Evolutionary conservation across 2,113 vertebrate genomes (phyloP), one percentile per base, ranked within the genome.

Genomic region (Sander vitreus): DNA sequence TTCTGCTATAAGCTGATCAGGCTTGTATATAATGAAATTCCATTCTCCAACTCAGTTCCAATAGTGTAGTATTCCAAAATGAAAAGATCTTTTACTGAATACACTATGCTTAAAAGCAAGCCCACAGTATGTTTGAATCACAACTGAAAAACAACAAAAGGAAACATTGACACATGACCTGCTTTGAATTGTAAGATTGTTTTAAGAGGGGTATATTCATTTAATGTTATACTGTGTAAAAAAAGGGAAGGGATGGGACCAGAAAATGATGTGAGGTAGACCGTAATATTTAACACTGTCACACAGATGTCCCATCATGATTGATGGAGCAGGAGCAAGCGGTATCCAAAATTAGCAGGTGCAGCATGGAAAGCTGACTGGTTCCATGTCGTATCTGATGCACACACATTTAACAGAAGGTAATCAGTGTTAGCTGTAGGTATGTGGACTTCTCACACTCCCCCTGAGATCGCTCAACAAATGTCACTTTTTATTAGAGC

Each of bases 401-500:
- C 73, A 55, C 4, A 0, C 64, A 30, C 33, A 54, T 78, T 83
- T 74, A 85, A 54, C 75, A 83, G 86, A 77, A 78, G 71, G 59
- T 85, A 80, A 85, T 87, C 64, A 76, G 23, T 73, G 36, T 53
- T 66, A 84, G 80, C 64, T 83, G 50, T 51, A 82, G 70, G 84
- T 84, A 74, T 81, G 36, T 27, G 60, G 64, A 83, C 69, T 33
- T 73, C 33, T 48, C 81, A 21, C 67, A 62, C 54, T 33, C 62
- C 16, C 78, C 14, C 33, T 67, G 77, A 73, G 67, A 81, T 74
- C 74, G 80, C 6, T 18, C 81, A 58, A 67, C 58, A 85, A 85
- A 86, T 76, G 85, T 89, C 90, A 84, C 75, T 88, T 88, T 88
- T 80, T 84, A 88, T 90, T 83, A 83, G 48, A 70, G 85, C 88